A percentile compares a stretch with the other conserved stretches of the same genome.
Conservation (phyloP, 2,888 invertebrate genomes). For the Pantelozetes paolii region DNA sequence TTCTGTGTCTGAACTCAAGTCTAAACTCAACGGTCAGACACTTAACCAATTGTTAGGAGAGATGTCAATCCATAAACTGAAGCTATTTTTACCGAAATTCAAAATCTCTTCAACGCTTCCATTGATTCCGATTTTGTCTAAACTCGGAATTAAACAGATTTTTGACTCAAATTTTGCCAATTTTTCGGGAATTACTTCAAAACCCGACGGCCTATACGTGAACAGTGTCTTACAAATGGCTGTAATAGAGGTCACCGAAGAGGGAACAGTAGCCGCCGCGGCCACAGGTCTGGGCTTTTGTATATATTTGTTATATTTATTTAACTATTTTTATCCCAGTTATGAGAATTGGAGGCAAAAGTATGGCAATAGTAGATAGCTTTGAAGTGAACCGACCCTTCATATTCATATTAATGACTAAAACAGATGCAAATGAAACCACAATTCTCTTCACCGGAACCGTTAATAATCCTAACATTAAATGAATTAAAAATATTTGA, state of each 20-base stretch:
- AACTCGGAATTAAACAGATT: slow-evolving; percentile 15
- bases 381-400: slow-evolving; percentile 38
- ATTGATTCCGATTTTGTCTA: slow-evolving; percentile 17
- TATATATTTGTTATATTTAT: too few species aligned
- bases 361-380: background rate
- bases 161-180: slow-evolving; percentile 10
- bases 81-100: slow-evolving; percentile 38
- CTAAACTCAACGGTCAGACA: background rate
- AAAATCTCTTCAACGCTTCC: slow-evolving; percentile 24
- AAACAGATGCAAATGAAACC: slow-evolving; percentile 4
- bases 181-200: background rate
- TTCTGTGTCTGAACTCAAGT: background rate
- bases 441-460: slow-evolving; percentile 15
- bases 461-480: slow-evolving; percentile 12
- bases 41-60: background rate
- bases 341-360: too few species aligned
- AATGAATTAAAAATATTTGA: too few species aligned
- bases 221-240: slow-evolving; percentile 39
- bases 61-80: background rate
- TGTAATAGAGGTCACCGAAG: slow-evolving; percentile 40
- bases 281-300: slow-evolving; percentile 40
- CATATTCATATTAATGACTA: slow-evolving; percentile 34
- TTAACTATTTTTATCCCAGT: too few species aligned
- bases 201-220: slow-evolving; percentile 23
- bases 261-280: slow-evolving; percentile 41